Conservation (phyloP, 2,113 vertebrate genomes). For the Seriola aureovittata region DNA sequence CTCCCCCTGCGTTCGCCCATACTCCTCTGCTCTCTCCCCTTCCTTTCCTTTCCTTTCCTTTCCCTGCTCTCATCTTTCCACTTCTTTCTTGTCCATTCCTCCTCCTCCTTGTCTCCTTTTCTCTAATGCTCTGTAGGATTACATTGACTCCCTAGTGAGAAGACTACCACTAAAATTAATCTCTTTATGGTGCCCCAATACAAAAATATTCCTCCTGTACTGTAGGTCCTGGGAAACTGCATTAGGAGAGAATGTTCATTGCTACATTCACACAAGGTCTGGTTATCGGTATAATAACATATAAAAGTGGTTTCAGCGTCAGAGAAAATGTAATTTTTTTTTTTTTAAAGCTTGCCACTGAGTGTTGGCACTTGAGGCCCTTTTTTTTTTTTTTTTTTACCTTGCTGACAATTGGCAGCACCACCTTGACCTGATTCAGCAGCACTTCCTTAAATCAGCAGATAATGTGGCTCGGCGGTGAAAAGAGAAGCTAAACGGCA, state of each 20-base stretch:
- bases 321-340: conserved; percentile 31
- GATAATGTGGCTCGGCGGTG: conserved; percentile 41
- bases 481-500: conserved; percentile 64
- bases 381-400: conserved; percentile 29
- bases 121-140: conserved; percentile 70
- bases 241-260: conserved; percentile 49
- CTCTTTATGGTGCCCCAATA: conserved; percentile 65
- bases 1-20: conserved; percentile 55
- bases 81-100: conserved; percentile 27
- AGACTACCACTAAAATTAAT: conserved; percentile 69
- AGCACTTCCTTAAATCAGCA: conserved; percentile 66
- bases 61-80: conserved; percentile 17
- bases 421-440: conserved; percentile 68
- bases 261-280: conserved; percentile 29
- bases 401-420: conserved; percentile 46
- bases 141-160: conserved; percentile 62
- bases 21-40: conserved; percentile 25
- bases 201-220: conserved; percentile 54
- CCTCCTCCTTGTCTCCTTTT: conserved; percentile 46
- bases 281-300: conserved; percentile 37
- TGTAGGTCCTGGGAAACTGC: conserved; percentile 50
- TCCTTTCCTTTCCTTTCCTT: background rate
- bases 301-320: conserved; percentile 43
- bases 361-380: conserved; percentile 25
- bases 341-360: conserved; percentile 15